Base-by-base conservation (phyloP, 2,888 invertebrate species). In the Polydrusus tereticollis region DNA sequence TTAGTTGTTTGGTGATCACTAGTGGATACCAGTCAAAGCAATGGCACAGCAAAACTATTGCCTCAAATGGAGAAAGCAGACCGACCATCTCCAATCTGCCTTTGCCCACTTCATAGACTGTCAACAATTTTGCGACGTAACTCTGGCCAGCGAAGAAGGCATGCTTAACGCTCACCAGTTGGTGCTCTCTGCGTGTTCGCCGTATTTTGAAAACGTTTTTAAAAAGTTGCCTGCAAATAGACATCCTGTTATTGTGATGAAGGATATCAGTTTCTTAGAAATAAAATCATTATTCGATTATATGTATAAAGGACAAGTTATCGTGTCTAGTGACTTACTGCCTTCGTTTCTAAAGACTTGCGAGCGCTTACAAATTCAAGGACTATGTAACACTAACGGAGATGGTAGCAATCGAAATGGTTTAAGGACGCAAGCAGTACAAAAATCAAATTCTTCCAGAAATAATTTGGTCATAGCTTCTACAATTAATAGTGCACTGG, bases 121-220 rank as follows among this genome's bases (percentile, higher is more conserved):
- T 20, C 20, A 63, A 47, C 6, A 23, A n/a, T 26, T 68, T 23
- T 68, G 68, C 20, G 68, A 68, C 43, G 68, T 68, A 23, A 68
- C 60, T 26, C 20, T 68, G 12, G 29, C 60, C 0, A 52, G 26
- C 12, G 33, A 21, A 26, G 29, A 29, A 26, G 21, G 41, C 12
- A 14, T 50, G n/a, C 62, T 62, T 29, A 68, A 62, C 8, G 68
- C 68, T 26, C 68, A 68, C n/a, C 50, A 52, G 52, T 20, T 68
- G n/a, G 50, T 68, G 6, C 50, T 68, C 5, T 36, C 68, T 8
- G 52, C 26, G 10, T 68, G 68, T 68, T 68, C 68, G 14, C 21
- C 41, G 12, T 60, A 68, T 41, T 68, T 68, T 33, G 21, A 52
- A 26, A 62, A 60, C 6, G 43, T 68, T 38, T 60, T 68, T 14